Evolutionary conservation across 2,113 vertebrate species (phyloP).

Genomic region (Nannobrachium achirus): DNA sequence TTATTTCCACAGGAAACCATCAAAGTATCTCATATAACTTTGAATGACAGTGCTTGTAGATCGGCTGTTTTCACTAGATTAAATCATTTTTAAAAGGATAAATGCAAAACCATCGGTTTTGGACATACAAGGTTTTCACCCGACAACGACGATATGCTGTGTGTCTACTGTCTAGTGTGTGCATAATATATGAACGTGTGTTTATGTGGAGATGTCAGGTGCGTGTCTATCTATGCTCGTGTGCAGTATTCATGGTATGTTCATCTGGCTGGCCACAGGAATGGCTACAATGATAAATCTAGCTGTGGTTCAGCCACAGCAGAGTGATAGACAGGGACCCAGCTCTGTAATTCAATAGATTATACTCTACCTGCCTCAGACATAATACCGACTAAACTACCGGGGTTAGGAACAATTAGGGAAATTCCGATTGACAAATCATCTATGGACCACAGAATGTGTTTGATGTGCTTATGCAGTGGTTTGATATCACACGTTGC

Average conservation of each 20-base stretch:
- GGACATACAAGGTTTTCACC: too few relatives aligned
- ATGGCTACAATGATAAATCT: slow-evolving; percentile 67
- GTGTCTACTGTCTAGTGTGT: too few relatives aligned
- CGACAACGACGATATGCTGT: too few relatives aligned
- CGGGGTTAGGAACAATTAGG: slow-evolving; percentile 52
- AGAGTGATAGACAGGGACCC: slow-evolving; percentile 57
- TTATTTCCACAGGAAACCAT: too few relatives aligned
- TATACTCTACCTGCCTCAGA: slow-evolving; percentile 47
- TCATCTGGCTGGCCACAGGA: slow-evolving; percentile 69
- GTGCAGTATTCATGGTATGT: not conserved
- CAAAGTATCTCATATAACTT: too few relatives aligned
- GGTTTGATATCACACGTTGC: not conserved
- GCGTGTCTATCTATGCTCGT: too few relatives aligned
- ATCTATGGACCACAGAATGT: slow-evolving; percentile 13
- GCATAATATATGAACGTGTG: slow-evolving; percentile 19
- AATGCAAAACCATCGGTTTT: too few relatives aligned
- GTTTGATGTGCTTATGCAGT: slow-evolving; percentile 7
- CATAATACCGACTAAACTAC: slow-evolving; percentile 37
- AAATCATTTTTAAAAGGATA: too few relatives aligned
- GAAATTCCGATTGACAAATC: slow-evolving; percentile 54
- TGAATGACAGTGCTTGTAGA: too few relatives aligned
- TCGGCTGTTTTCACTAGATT: too few relatives aligned
- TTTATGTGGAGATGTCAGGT: slow-evolving; percentile 24
- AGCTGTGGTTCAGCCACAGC: slow-evolving; percentile 62
- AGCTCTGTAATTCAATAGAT: slow-evolving; percentile 60